These are phyloP conservation scores for Drosophila neonasuta DNA, from an alignment of 2,888 invertebrate species.

Conservation along the genomic window DNA sequence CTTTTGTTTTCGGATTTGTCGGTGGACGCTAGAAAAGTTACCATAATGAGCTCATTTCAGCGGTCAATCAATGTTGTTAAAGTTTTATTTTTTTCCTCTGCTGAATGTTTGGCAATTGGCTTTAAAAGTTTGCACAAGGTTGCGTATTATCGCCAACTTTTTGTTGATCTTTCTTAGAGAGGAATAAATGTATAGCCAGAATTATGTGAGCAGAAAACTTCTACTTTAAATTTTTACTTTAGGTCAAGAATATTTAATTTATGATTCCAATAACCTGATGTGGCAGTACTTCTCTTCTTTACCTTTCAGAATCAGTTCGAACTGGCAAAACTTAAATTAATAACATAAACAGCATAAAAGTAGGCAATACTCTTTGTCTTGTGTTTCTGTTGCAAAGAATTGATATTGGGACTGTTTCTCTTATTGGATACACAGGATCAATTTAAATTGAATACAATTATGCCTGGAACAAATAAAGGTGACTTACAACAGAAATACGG, in stretches of 20 bases:
- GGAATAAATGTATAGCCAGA: neutral
- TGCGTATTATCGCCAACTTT: conserved; percentile 24
- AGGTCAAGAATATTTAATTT: neutral
- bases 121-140: conserved; percentile 47
- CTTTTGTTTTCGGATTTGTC: conserved; percentile 9
- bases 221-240: neutral
- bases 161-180: conserved; percentile 7
- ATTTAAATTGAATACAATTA: no score
- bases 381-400: no score
- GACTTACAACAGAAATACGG: no score
- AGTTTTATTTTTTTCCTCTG: conserved; percentile 24
- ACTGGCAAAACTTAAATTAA: no score
- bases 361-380: conserved; percentile 3
- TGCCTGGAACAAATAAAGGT: no score
- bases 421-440: no score
- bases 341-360: neutral
- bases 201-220: neutral
- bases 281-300: no score
- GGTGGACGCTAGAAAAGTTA: conserved; percentile 23
- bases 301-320: no score
- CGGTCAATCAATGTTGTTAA: conserved; percentile 58
- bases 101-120: conserved; percentile 44
- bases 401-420: no score
- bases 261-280: neutral
- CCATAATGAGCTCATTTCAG: conserved; percentile 57